Base-by-base conservation (phyloP, 2,797 vertebrate genomes). In the Leontopithecus rosalia region DNA sequence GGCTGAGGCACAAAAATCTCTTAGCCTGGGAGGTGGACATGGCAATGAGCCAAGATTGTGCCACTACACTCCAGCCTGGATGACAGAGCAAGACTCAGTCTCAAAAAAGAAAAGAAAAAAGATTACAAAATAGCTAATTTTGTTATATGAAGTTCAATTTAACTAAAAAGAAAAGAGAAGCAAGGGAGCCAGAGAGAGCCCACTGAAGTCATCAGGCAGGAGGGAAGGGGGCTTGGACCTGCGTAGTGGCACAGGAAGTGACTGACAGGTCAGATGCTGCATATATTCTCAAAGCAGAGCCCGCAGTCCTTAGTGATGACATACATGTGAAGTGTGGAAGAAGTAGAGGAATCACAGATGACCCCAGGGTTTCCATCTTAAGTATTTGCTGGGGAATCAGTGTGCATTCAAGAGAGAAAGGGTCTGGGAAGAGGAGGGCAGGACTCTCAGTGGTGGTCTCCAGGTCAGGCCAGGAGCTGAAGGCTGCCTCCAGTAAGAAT, bases 321-420 rank as follows among this genome's bases (percentile, higher is more conserved):
- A 14, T 0, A 39, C 17, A 43, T 1, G 7, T 15, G 12, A 88
- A 26, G 50, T 46, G 13, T 4, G 17, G 28, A 20, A 46, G 28
- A 50, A 64, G 28, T 0, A 33, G 26, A 50, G 50, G 14, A 61
- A 73, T 2, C 41, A 30, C 0, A 9, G 20, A 13, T 1, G n/a
- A 72, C 5, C 26, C 50, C 22, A 9, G 11, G 48, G 41, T 22
- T 30, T 4, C 4, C 0, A 58, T 14, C 58, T 72, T 24, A 80
- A 46, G 24, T 4, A 20, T 52, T 26, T 84, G 33, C 46, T 46
- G 52, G 13, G 81, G 36, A 83, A 36, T 3, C 61, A n/a, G 81
- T 4, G 36, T 33, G 7, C 4, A 10, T 3, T 33, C 39, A 50
- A 52, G 2, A 46, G 36, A 80, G 43, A 30, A 48, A 0, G 80